Conservation (phyloP, 2,888 invertebrate species). For the Drosophila tanythrix region DNA sequence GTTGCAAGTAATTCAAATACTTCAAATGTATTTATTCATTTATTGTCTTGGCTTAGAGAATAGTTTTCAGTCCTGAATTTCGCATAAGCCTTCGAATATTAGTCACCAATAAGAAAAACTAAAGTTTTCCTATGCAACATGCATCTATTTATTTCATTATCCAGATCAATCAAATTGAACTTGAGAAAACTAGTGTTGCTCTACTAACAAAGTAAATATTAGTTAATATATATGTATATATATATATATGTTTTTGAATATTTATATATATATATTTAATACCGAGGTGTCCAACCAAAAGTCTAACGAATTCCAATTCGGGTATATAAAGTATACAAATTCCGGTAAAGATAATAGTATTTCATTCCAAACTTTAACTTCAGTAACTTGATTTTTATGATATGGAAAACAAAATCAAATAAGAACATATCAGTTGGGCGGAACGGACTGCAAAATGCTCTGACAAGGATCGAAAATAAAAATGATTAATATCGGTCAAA, state of each 20-base stretch:
- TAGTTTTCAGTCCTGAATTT: not conserved
- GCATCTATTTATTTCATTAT: not conserved
- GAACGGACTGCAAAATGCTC: not conserved
- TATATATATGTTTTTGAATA: not conserved
- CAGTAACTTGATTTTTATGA: no score
- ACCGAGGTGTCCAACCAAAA: not conserved
- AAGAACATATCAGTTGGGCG: not conserved
- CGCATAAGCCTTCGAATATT: not conserved
- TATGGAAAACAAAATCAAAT: not conserved
- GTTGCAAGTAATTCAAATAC: not conserved
- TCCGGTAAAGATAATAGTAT: not conserved
- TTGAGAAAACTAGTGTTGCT: not conserved
- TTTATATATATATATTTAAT: not conserved
- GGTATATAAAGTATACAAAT: not conserved
- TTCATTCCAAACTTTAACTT: not conserved
- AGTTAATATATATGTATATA: not conserved
- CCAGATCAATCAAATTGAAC: not conserved
- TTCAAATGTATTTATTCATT: not conserved
- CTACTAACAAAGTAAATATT: not conserved
- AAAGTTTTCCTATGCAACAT: not conserved
- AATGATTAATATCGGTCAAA: not conserved
- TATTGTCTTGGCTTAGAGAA: not conserved
- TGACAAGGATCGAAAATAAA: not conserved
- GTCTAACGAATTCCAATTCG: not conserved
- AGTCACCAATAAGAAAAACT: not conserved